phyloP scores from a whole-genome alignment of 1,140 invertebrate genomes.

The Whitmania pigra region DNA sequence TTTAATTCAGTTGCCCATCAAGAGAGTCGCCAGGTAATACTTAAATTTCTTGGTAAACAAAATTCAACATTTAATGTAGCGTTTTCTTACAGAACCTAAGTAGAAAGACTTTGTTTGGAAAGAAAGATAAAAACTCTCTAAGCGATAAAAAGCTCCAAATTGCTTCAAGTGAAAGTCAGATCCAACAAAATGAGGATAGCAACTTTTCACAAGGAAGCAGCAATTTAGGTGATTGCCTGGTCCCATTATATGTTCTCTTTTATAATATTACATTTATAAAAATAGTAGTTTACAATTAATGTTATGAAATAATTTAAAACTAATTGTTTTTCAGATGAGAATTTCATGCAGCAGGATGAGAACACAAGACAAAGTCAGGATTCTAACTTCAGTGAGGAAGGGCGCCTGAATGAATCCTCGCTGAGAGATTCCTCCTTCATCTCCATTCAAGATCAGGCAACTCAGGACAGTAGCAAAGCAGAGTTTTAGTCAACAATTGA shows the following conservation, averaged over 20 bases:
- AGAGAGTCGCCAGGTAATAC: background rate
- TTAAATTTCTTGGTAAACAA: background rate
- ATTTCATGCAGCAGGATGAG: conserved; percentile 19
- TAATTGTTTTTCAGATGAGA: background rate
- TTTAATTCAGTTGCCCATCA: conserved; percentile 8
- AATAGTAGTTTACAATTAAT: background rate
- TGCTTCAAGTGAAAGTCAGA: background rate
- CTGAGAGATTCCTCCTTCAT: too few relatives aligned
- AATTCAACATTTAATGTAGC: background rate
- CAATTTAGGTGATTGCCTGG: background rate
- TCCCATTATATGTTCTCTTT: background rate
- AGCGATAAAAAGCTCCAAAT: background rate
- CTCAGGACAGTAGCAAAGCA: too few relatives aligned
- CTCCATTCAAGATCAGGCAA: too few relatives aligned
- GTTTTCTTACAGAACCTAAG: background rate
- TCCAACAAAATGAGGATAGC: conserved; percentile 17
- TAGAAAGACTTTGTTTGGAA: conserved; percentile 4
- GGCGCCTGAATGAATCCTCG: background rate
- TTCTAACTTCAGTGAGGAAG: conserved; percentile 21
- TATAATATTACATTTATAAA: background rate
- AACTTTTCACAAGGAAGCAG: conserved; percentile 20
- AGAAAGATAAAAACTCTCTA: background rate
- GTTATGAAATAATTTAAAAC: background rate
- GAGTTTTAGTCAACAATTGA: too few relatives aligned
- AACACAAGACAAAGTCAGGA: conserved; percentile 21